Percentiles rank a stretch among this genome's conserved stretches.
phyloP scores from a whole-genome alignment of 2,888 invertebrate genomes.

The Drosophila eohydei region DNA sequence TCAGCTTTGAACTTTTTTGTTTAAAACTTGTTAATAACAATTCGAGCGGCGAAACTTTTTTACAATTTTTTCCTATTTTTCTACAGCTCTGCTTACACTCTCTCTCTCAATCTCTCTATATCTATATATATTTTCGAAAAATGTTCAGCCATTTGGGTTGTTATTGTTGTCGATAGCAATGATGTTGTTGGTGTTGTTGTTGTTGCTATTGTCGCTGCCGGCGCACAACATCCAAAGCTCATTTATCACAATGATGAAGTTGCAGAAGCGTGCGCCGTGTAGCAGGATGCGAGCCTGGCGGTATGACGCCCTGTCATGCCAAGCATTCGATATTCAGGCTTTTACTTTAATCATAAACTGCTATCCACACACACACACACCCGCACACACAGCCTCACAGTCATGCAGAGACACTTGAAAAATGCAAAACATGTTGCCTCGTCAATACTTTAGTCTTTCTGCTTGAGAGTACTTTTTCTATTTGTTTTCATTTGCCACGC shows the following conservation, averaged over 20 bases:
- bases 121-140: slow-evolving; percentile 24
- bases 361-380: slow-evolving; percentile 19
- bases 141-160: slow-evolving; percentile 33
- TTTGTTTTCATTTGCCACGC: background rate
- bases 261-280: slow-evolving; percentile 46
- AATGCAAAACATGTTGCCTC: slow-evolving; percentile 63
- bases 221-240: slow-evolving; percentile 57
- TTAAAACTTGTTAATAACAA: slow-evolving; percentile 71
- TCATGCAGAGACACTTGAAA: slow-evolving; percentile 36
- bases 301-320: slow-evolving; percentile 49
- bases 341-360: slow-evolving; percentile 70
- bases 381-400: background rate
- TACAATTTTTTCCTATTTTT: slow-evolving; percentile 21
- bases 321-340: slow-evolving; percentile 59
- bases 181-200: slow-evolving; percentile 14
- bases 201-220: slow-evolving; percentile 35
- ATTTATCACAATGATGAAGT: slow-evolving; percentile 73
- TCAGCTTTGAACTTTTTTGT: slow-evolving; percentile 69
- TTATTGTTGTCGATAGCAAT: slow-evolving; percentile 30
- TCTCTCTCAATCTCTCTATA: slow-evolving; percentile 3
- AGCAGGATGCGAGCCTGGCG: slow-evolving; percentile 24
- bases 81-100: background rate
- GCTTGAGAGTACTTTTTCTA: slow-evolving; percentile 19
- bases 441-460: slow-evolving; percentile 32
- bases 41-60: slow-evolving; percentile 58